phyloP scores from a whole-genome alignment of 2,888 invertebrate species.

The Leptopilina myrica region DNA sequence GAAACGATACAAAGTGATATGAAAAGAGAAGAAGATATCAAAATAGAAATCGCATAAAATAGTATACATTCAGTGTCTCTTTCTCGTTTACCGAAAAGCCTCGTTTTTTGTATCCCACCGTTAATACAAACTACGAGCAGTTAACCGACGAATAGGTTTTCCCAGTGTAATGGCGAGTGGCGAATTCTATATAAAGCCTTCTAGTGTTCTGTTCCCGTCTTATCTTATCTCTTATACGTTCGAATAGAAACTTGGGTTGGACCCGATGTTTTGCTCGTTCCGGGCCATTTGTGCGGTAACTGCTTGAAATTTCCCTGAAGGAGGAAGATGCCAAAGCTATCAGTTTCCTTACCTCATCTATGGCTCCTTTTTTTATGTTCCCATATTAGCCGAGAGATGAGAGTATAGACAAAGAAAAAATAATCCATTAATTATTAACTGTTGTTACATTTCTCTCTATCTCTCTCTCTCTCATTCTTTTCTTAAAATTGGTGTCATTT shows the following conservation, averaged over 20 bases:
- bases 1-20: too few species aligned
- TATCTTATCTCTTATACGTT: conserved; percentile 50
- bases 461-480: background rate
- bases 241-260: conserved; percentile 44
- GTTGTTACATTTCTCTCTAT: background rate
- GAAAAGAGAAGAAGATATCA: too few species aligned
- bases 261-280: conserved; percentile 64
- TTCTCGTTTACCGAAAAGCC: conserved; percentile 5
- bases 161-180: conserved; percentile 55
- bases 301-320: conserved; percentile 50
- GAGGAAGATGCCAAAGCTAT: conserved; percentile 26
- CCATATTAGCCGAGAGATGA: background rate
- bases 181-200: conserved; percentile 58
- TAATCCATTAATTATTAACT: background rate
- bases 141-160: conserved; percentile 58
- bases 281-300: conserved; percentile 60
- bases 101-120: conserved; percentile 14
- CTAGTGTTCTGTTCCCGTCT: conserved; percentile 54
- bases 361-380: conserved; percentile 7
- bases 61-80: too few species aligned
- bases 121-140: conserved; percentile 59
- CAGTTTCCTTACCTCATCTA: conserved; percentile 20
- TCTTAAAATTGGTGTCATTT: background rate
- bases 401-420: background rate
- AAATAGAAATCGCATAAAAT: too few species aligned